Percentiles rank a stretch among this genome's conserved stretches.
phyloP scores from a whole-genome alignment of 2,888 invertebrate genomes.

The Exocentrus adspersus region DNA sequence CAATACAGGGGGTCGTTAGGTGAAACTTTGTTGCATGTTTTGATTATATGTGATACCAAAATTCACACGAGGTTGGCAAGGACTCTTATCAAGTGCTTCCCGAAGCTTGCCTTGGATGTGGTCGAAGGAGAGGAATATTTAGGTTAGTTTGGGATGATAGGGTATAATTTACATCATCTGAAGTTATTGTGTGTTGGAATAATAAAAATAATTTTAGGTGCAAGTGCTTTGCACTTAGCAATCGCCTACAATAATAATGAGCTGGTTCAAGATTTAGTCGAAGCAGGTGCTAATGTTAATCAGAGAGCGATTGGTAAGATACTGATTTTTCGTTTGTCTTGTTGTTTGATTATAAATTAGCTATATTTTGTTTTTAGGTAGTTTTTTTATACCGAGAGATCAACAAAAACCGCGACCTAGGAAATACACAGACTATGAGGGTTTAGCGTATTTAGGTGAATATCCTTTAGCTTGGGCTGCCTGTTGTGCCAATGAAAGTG shows the following conservation, averaged over 20 bases:
- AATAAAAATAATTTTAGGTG: conserved; percentile 67
- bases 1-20: conserved; percentile 94
- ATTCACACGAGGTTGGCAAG: conserved; percentile 83
- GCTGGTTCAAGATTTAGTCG: conserved; percentile 90
- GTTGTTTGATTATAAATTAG: not conserved
- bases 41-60: conserved; percentile 94
- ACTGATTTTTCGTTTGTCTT: too few species aligned
- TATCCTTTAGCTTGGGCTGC: conserved; percentile 98
- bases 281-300: conserved; percentile 90
- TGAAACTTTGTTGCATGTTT: conserved; percentile 92
- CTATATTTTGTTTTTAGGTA: conserved; percentile 64
- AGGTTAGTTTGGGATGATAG: too few species aligned
- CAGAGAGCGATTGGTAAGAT: conserved; percentile 87
- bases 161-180: not conserved
- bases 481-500: conserved; percentile 96
- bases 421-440: conserved; percentile 92
- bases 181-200: not conserved
- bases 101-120: conserved; percentile 89
- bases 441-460: conserved; percentile 96
- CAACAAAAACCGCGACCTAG: conserved; percentile 84
- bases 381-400: conserved; percentile 95
- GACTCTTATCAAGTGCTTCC: conserved; percentile 89
- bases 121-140: conserved; percentile 98
- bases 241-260: conserved; percentile 98
- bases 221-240: conserved; percentile 93